These are phyloP conservation scores for Bombus sibiricus DNA, from an alignment of 1,140 invertebrate species.

Conservation along the genomic window DNA sequence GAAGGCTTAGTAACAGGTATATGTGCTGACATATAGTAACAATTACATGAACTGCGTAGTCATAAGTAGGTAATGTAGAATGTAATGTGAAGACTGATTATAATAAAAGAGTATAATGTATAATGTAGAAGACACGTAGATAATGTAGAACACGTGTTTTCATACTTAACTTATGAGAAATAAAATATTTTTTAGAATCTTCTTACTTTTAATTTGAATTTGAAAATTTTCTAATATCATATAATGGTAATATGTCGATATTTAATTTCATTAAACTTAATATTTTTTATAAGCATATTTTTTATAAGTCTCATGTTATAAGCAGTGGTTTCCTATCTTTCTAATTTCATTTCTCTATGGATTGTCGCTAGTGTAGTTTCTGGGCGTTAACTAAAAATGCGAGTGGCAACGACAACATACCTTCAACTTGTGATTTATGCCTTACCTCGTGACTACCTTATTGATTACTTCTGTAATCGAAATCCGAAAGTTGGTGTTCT, in stretches of 20 bases:
- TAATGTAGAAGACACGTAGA: background rate
- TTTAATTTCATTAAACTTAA: background rate
- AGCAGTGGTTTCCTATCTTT: too few species aligned
- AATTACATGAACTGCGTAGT: background rate
- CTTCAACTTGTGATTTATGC: slow-evolving; percentile 46
- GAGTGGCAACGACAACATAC: slow-evolving; percentile 14
- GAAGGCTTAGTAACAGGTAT: background rate
- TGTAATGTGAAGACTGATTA: too few species aligned
- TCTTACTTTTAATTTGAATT: background rate
- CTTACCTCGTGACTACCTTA: slow-evolving; percentile 55
- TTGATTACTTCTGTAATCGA: slow-evolving; percentile 50
- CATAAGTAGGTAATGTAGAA: too few species aligned
- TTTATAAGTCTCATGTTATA: too few species aligned
- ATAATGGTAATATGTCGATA: background rate
- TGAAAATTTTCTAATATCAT: background rate
- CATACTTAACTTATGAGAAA: background rate
- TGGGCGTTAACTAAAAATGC: slow-evolving; percentile 40
- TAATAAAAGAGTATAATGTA: too few species aligned
- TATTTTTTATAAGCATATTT: too few species aligned
- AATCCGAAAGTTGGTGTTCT: slow-evolving; percentile 15
- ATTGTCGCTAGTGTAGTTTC: slow-evolving; percentile 36
- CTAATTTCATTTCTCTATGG: background rate
- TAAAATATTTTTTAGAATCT: background rate
- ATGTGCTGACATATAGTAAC: background rate
- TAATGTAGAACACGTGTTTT: background rate